Base-by-base conservation (phyloP, 2,113 vertebrate genomes). In the Macquaria australasica region DNA sequence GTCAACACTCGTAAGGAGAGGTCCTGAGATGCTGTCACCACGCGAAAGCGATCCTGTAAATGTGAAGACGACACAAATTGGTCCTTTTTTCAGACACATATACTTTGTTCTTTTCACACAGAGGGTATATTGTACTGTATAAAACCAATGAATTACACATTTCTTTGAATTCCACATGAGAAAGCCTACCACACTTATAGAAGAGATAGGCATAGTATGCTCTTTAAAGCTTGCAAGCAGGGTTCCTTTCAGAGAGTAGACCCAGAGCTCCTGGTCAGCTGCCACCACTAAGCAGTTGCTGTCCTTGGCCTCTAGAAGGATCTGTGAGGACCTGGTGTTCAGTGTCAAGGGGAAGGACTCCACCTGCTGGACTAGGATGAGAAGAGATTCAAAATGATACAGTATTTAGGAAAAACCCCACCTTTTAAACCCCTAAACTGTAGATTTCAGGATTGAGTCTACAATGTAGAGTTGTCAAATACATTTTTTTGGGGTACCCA, bases 181-280 rank as follows among this genome's bases (percentile, higher is more conserved):
- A 76, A 71, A 53, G 15, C 95, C 91, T 90, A 97, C 97, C 97
- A 97, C 96, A 91, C 95, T 96, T 72, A 95, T n/a, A 16, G 96
- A 95, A 0, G 94, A 82, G 79, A 96, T 96, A n/a, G 95, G 91
- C 84, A 89, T 79, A 1, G 82, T 93, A 75, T 98, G 97, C 81
- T 98, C 96, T 85, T 95, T 91, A 90, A 97, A 97, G 84, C 48
- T 70, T 8, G 95, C 92, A 41, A 97, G 73, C 34, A 94, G 77
- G 53, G 74, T 84, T 75, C 97, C 96, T 73, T 94, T 95, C 56
- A 96, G 84, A 68, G 95, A 96, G 84, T 88, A 93, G 4, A 94
- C 90, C 83, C 88, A 93, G 64, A 96, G 91, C 34, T 91, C 73
- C 28, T 82, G 82, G 25, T 88, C 88, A 0, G 71, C 83, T 56